Base-by-base conservation (phyloP, 2,797 vertebrate species). In the Rhynchotus rufescens region DNA sequence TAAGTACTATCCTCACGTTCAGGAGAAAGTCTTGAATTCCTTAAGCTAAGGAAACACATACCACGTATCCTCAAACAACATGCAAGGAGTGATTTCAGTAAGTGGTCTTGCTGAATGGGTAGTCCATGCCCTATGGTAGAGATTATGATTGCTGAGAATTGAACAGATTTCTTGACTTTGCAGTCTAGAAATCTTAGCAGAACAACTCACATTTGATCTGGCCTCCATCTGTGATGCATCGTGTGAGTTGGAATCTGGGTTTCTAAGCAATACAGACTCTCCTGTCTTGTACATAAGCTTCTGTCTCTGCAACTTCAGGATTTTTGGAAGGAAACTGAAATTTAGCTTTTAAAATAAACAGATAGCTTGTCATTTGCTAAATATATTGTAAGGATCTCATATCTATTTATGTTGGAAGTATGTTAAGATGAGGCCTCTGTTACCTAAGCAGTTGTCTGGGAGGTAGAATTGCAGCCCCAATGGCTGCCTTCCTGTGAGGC, bases 251-350 rank as follows among this genome's bases (percentile, higher is more conserved):
- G 61, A 88, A 71, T 74, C 86, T 65, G 86, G 84, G 94, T 94
- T 95, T 93, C 92, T 95, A 94, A 94, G 92, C 86, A 75, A 83
- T 94, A 6, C 54, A 42, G 72, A 42, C 36, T 36, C 36, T 36
- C 36, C 92, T 83, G 62, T 72, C 20, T 75, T 59, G 61, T 68
- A 13, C 84, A 1, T 72, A 38, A 93, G 86, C 81, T 82, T 66
- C 76, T 90, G 84, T 82, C 94, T 90, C 88, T 90, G 88, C 86
- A 95, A 92, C 86, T 90, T 95, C 84, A 78, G 76, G 81, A 73
- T 59, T 96, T 94, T 88, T 91, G 86, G 86, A 91, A 87, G 22
- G 28, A 84, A 93, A 82, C 59, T 56, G 79, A 74, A 87, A 80
- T 90, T 44, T 45, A 26, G 40, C 71, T 59, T 78, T 90, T 59